Percentiles rank a stretch among this genome's conserved stretches.
Evolutionary conservation across 2,888 invertebrate species (phyloP).

Genomic region (Rhogogaster chlorosoma): DNA sequence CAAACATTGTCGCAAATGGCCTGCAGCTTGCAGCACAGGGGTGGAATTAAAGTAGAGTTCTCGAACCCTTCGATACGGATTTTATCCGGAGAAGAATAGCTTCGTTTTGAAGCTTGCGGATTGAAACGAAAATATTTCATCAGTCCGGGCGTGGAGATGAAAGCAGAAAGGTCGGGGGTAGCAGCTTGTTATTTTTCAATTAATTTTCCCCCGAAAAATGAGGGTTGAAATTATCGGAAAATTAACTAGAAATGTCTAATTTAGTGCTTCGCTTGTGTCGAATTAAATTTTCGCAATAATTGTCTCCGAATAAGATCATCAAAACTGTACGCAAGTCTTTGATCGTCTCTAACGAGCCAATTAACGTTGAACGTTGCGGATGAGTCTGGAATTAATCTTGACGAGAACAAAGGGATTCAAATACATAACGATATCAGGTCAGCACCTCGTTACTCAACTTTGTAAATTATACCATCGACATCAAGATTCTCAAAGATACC

Average conservation of each 20-base stretch:
- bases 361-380: not conserved
- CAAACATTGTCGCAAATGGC: not conserved
- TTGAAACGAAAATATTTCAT: not conserved
- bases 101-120: not conserved
- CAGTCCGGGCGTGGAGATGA: not conserved
- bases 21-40: not conserved
- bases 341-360: conserved; percentile 12
- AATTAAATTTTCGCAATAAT: not conserved
- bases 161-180: not conserved
- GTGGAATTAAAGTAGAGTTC: not conserved
- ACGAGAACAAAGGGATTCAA: conserved; percentile 13
- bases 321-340: not conserved
- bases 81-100: not conserved
- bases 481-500: not conserved
- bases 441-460: not conserved
- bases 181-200: not conserved
- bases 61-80: not conserved
- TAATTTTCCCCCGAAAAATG: not conserved
- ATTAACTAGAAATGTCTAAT: not conserved
- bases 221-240: not conserved
- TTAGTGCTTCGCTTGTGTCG: not conserved
- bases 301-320: not conserved
- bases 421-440: not conserved
- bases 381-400: not conserved
- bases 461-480: not conserved